Percentiles rank a stretch among this genome's conserved stretches.
These are phyloP conservation scores for Eilema sororculum DNA, from an alignment of 2,888 invertebrate genomes.

Conservation along the genomic window DNA sequence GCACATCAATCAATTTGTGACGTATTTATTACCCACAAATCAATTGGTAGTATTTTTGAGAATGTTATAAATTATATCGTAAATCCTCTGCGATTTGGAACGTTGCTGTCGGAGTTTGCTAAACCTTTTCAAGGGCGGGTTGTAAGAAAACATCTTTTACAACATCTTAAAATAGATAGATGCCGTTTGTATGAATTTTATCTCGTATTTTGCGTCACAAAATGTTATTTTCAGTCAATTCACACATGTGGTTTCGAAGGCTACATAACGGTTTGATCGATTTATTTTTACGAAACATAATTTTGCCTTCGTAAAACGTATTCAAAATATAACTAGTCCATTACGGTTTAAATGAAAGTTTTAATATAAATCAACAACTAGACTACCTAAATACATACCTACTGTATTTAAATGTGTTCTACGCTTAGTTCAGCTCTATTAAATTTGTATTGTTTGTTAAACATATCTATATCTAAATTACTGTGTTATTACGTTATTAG, in stretches of 20 bases:
- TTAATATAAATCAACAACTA: constrained; percentile 8
- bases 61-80: constrained; percentile 61
- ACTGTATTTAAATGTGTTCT: constrained; percentile 13
- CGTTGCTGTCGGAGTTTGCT: constrained; percentile 58
- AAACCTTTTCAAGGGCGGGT: constrained; percentile 76
- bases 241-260: constrained; percentile 54
- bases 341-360: constrained; percentile 29
- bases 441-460: constrained; percentile 23
- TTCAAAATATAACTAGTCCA: constrained; percentile 19
- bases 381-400: constrained; percentile 12
- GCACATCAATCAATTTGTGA: constrained; percentile 65
- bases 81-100: constrained; percentile 69
- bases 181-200: constrained; percentile 64
- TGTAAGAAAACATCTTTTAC: constrained; percentile 76
- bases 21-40: constrained; percentile 69
- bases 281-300: constrained; percentile 13
- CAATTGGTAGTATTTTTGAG: constrained; percentile 63
- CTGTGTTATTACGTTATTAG: constrained; percentile 10
- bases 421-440: constrained; percentile 19
- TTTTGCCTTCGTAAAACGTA: constrained; percentile 21
- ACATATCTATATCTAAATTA: constrained; percentile 10
- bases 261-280: constrained; percentile 49
- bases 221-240: constrained; percentile 62
- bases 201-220: constrained; percentile 64
- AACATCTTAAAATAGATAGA: constrained; percentile 73